Evolutionary conservation across 2,888 invertebrate species (phyloP).

Genomic region (Stenotaenia linearis): DNA sequence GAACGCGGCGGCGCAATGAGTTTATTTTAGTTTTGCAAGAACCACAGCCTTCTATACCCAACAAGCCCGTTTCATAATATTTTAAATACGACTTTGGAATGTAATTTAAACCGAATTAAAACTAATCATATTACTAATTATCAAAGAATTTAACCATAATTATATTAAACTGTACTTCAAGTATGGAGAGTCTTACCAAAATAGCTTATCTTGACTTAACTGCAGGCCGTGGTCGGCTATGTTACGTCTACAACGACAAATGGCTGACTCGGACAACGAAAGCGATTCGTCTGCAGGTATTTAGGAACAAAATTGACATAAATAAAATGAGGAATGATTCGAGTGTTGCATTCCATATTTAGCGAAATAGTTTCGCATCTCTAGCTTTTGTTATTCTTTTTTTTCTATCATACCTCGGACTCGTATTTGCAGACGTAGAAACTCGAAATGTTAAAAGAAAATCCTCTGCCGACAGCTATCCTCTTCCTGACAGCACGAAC

Average conservation of each 20-base stretch:
- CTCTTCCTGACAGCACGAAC: neutral
- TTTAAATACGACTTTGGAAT: no score
- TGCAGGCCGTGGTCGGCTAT: neutral
- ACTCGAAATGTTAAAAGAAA: constrained; percentile 5
- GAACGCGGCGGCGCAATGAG: neutral
- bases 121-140: no score
- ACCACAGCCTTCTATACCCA: neutral
- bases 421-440: neutral
- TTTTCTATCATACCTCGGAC: constrained; percentile 3
- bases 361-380: neutral
- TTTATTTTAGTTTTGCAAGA: neutral
- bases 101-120: no score
- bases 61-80: no score
- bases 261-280: neutral
- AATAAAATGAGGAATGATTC: neutral
- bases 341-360: neutral
- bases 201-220: neutral
- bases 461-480: constrained; percentile 11
- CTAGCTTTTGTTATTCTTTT: neutral
- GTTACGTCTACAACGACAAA: neutral
- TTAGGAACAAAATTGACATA: neutral
- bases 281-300: constrained; percentile 11
- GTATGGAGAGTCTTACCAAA: no score
- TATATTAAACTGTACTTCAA: no score
- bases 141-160: no score